A percentile compares a stretch with the other conserved stretches of the same genome.
Conservation (phyloP, 2,888 invertebrate genomes). For the Chrysolina americana region DNA sequence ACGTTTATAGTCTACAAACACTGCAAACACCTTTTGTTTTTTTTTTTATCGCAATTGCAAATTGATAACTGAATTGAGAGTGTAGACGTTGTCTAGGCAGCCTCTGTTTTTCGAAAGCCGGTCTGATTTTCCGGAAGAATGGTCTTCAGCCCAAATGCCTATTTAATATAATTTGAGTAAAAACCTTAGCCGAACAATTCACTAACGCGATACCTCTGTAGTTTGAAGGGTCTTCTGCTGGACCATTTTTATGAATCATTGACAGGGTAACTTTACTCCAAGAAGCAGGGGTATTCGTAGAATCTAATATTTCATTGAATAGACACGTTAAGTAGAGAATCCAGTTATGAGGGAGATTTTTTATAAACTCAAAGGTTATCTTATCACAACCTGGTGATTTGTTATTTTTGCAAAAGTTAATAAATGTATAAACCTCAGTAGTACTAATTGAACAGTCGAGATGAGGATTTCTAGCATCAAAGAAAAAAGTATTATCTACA, state of each 20-base stretch:
- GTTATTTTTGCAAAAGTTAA: background rate
- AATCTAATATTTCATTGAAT: constrained; percentile 6
- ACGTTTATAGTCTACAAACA: constrained; percentile 10
- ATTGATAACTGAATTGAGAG: background rate
- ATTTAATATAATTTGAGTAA: background rate
- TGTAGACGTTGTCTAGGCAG: no score
- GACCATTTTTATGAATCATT: constrained; percentile 19
- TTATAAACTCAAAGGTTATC: background rate
- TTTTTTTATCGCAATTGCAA: constrained; percentile 9
- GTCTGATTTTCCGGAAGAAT: constrained; percentile 14
- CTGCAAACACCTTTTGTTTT: constrained; percentile 11
- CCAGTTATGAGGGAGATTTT: constrained; percentile 13
- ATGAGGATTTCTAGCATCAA: no score
- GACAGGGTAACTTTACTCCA: background rate
- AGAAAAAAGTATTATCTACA: no score
- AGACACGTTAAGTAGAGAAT: background rate
- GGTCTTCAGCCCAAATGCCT: background rate
- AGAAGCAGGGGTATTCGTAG: background rate
- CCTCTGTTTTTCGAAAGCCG: no score
- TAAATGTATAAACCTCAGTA: no score
- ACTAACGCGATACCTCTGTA: background rate
- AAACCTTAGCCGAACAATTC: background rate
- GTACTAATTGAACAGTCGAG: no score
- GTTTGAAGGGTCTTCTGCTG: background rate
- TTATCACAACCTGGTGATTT: constrained; percentile 5